phyloP scores from a whole-genome alignment of 2,888 invertebrate genomes.

The Synergus gifuensis region DNA sequence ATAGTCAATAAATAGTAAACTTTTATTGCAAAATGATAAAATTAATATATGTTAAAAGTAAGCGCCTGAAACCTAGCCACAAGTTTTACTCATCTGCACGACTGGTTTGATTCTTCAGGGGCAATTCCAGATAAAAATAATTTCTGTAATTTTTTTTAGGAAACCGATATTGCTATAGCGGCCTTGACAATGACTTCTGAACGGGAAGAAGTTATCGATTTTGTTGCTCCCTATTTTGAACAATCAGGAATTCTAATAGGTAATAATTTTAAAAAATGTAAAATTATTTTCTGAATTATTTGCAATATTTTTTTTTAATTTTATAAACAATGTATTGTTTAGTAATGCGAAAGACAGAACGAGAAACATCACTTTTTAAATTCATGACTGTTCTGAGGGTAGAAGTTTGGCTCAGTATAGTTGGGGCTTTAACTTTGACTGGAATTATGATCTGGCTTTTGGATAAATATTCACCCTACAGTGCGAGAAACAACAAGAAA shows the following conservation, averaged over 20 bases:
- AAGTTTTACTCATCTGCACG: slow-evolving; percentile 4
- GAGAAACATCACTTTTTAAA: slow-evolving; percentile 92
- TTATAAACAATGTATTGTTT: slow-evolving; percentile 49
- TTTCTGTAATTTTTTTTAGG: slow-evolving; percentile 78
- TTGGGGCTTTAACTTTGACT: slow-evolving; percentile 89
- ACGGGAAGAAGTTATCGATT: slow-evolving; percentile 93
- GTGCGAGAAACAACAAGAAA: slow-evolving; percentile 89
- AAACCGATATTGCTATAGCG: slow-evolving; percentile 90
- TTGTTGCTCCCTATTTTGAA: slow-evolving; percentile 94
- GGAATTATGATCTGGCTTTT: slow-evolving; percentile 93
- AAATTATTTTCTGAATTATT: too few relatives aligned
- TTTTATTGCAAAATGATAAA: too few relatives aligned
- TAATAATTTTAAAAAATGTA: slow-evolving; percentile 65
- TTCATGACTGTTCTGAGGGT: slow-evolving; percentile 94
- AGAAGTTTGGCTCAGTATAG: slow-evolving; percentile 94
- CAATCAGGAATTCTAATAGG: slow-evolving; percentile 95
- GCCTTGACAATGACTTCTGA: slow-evolving; percentile 95
- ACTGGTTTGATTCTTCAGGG: neutral
- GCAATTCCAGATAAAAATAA: neutral
- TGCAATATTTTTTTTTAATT: too few relatives aligned
- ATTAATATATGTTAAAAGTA: neutral
- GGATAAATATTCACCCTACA: slow-evolving; percentile 94
- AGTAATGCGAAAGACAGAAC: slow-evolving; percentile 91
- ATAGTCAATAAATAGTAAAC: neutral
- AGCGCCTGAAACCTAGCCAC: neutral